Base-by-base conservation (phyloP, 2,113 vertebrate species). In the Asarcornis scutulata region DNA sequence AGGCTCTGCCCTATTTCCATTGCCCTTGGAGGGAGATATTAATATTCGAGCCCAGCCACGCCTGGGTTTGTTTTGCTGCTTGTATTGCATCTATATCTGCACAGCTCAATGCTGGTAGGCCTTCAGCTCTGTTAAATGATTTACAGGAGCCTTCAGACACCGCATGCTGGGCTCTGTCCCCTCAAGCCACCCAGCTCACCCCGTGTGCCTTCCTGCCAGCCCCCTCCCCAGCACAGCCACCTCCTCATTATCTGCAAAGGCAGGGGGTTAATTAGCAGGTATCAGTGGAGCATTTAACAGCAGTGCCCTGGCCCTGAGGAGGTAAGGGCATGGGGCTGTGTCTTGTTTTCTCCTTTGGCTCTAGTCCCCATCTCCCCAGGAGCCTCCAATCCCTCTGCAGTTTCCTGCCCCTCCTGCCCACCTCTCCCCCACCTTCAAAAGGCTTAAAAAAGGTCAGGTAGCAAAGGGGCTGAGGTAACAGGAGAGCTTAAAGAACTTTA, bases 41-140 rank as follows among this genome's bases (percentile, higher is more conserved):
- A 75, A 88, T 81, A 90, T 83, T 89, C n/a, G 76, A 88, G 91
- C 36, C 40, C 76, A 83, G 88, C 76, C 90, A 72, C 1, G 0
- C 88, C 36, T 14, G 68, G 67, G 84, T 63, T 94, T 55, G 71
- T n/a, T 87, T 89, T 93, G 86, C 69, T 87, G 74, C 83, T 94
- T 88, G 63, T 22, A 4, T 69, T 38, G 38, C 88, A 80, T 71
- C 42, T 15, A 1, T 90, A 62, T 71, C 91, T 88, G 64, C 69
- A 87, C 34, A 86, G 73, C 40, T 75, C 67, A 79, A 88, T 9
- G 66, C 77, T 78, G 40, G 60, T 52, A 34, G 89, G 66, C 50
- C 79, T 58, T 80, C 32, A 11, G 73, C 69, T 73, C 89, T 92
- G 91, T 69, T 88, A 78, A 88, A 86, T 59, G 78, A 84, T 91